Evolutionary conservation across 2,888 invertebrate genomes (phyloP).

Genomic region (Endotricha flammealis): DNA sequence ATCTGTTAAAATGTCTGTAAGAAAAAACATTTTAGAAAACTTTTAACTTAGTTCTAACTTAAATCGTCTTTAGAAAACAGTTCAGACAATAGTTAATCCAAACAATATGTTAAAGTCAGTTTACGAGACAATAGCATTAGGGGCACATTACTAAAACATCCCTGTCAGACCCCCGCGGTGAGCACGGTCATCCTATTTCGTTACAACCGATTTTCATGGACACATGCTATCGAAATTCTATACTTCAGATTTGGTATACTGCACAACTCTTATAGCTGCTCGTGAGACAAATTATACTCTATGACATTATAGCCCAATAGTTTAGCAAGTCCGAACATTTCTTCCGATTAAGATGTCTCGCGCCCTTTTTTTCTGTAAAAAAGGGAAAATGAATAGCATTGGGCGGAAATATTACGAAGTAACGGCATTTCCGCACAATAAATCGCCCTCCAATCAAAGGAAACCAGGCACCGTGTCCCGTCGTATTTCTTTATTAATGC

Average conservation of each 20-base stretch:
- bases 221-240: neutral
- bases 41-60: too few species aligned
- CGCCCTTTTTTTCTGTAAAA: constrained; percentile 75
- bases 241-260: constrained; percentile 2
- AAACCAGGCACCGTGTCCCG: constrained; percentile 49
- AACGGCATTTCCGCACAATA: constrained; percentile 78
- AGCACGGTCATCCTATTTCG: constrained; percentile 14
- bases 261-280: neutral
- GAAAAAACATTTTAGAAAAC: too few species aligned
- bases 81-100: constrained; percentile 1
- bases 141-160: constrained; percentile 23
- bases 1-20: too few species aligned
- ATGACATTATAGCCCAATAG: constrained; percentile 20
- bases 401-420: constrained; percentile 77
- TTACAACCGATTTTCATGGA: constrained; percentile 1
- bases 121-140: constrained; percentile 17
- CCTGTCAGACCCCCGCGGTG: constrained; percentile 23
- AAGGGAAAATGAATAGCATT: constrained; percentile 73
- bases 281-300: constrained; percentile 11
- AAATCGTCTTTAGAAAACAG: neutral
- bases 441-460: constrained; percentile 77
- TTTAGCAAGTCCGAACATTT: constrained; percentile 24
- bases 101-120: constrained; percentile 14
- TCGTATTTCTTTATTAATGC: constrained; percentile 74
- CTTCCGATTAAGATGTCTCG: constrained; percentile 72